Conservation (phyloP, 2,797 vertebrate species). For the Orientallactaga sibirica region DNA sequence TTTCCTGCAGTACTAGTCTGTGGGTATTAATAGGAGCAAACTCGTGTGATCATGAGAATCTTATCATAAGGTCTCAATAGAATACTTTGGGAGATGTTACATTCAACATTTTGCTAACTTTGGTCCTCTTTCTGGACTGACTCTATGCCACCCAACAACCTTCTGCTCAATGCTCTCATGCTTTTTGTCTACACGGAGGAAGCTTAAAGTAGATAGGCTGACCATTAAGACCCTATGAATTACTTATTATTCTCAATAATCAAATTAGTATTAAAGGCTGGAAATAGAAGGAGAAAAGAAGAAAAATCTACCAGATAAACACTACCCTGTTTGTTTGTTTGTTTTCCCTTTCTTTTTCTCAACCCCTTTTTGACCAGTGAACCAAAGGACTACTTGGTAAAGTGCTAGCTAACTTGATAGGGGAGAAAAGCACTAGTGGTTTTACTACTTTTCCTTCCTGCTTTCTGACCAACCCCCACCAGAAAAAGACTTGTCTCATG, state of each 20-base stretch:
- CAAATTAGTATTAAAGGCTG: constrained; percentile 53
- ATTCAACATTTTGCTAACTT: neutral
- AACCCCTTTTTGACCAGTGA: neutral
- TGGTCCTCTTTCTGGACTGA: neutral
- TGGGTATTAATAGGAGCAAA: neutral
- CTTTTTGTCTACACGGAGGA: constrained; percentile 12
- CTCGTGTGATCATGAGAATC: neutral
- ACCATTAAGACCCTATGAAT: constrained; percentile 20
- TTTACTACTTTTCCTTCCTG: constrained; percentile 1
- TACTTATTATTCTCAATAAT: constrained; percentile 61
- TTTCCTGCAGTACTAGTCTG: neutral
- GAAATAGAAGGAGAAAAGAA: neutral
- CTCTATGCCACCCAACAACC: neutral
- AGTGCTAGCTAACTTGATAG: neutral
- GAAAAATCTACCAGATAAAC: neutral
- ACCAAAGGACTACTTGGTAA: constrained; percentile 38
- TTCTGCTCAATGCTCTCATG: neutral
- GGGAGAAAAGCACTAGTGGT: neutral
- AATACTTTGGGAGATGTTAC: constrained; percentile 10
- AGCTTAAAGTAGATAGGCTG: neutral
- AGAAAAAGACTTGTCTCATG: constrained; percentile 33
- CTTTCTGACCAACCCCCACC: neutral
- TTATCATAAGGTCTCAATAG: neutral
- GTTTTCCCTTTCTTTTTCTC: neutral
- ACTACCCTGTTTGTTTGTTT: neutral